Evolutionary conservation across 2,888 invertebrate genomes (phyloP), one percentile per base, ranked within the genome.

Genomic region (Incurvaria masculella): DNA sequence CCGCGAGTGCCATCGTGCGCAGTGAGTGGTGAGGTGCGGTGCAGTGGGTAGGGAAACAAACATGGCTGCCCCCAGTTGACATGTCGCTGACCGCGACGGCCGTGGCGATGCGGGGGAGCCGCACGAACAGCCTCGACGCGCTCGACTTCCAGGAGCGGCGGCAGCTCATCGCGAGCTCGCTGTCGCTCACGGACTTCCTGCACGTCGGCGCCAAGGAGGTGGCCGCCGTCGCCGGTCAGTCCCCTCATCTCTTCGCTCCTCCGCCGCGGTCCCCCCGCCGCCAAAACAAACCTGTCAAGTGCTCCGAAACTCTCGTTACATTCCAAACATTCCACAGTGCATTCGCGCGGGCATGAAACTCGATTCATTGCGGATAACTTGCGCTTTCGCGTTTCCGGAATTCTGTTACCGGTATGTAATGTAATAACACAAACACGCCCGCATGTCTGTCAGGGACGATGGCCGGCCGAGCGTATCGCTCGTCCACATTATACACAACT

Each of bases 81-180:
- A 78, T 76, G 79, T 75, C 78, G 66, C 65, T 75, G 68, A 72
- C 69, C 73, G 74, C 75, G 69, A 72, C 74, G 69, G 69, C 70
- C 62, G 72, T 68, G 69, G 72, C 72, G 73, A 74, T 72, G 74
- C 76, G 76, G 73, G 74, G 73, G 59, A 69, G 71, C 56, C 71
- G 90, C 61, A 91, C 91, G 75, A 90, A 86, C 71, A 91, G 91
- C 64, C 82, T 92, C 80, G 92, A 92, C 80, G 90, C 91, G 76
- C 82, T 94, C 49, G 93, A 94, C 78, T 94, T 94, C 69, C 92
- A 93, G 73, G 93, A 94, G 80, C 92, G 92, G 69, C 81, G 93
- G 60, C 91, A 92, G 72, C 79, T 94, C 64, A 94, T 94, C 56
- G 93, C 93, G 44, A 92, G 92, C 54, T 91, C 92, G 46, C 70